Percentiles rank a stretch among this genome's conserved stretches.
These are phyloP conservation scores for Nothoprocta pentlandii DNA, from an alignment of 2,113 vertebrate genomes.

Conservation along the genomic window DNA sequence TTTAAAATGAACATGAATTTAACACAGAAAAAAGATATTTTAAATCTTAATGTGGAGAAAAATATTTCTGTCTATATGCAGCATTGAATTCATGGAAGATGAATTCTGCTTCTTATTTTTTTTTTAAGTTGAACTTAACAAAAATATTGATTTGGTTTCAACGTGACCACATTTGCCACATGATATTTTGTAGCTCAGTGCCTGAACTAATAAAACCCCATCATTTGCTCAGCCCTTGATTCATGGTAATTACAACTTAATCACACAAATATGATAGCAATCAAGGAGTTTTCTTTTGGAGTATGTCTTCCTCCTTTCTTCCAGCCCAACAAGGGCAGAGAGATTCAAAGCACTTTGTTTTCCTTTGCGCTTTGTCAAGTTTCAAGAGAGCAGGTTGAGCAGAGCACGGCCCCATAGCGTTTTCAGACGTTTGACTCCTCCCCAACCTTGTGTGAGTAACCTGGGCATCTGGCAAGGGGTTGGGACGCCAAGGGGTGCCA, in stretches of 20 bases:
- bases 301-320: neutral
- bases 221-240: neutral
- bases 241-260: neutral
- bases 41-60: neutral
- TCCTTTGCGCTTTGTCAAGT: neutral
- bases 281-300: neutral
- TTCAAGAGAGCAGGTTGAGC: neutral
- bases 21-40: neutral
- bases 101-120: neutral
- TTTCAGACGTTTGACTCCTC: neutral
- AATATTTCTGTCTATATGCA: neutral
- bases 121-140: neutral
- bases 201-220: neutral
- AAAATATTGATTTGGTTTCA: neutral
- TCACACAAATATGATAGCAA: neutral
- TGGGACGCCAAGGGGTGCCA: neutral
- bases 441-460: neutral
- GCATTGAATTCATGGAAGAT: neutral
- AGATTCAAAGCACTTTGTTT: neutral
- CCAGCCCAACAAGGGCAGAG: neutral
- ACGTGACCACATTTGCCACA: neutral
- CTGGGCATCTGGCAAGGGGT: neutral
- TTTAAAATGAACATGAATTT: neutral
- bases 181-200: neutral
- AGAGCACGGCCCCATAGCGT: fast-evolving